Evolutionary conservation across 2,113 vertebrate genomes (phyloP).

Genomic region (Chrysemys picta): DNA sequence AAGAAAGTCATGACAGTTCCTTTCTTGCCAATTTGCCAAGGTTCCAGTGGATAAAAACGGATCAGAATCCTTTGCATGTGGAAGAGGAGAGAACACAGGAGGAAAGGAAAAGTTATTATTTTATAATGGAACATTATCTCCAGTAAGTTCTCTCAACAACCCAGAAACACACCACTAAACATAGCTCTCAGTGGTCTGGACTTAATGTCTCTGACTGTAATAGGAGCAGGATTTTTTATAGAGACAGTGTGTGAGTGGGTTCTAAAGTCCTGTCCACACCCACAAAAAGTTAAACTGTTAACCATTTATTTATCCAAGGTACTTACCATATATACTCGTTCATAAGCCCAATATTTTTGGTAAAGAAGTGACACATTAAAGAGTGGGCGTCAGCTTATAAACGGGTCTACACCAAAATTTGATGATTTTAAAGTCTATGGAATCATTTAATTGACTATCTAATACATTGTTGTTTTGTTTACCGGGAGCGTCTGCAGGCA

Average conservation of each 20-base stretch:
- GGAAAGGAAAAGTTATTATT: background rate
- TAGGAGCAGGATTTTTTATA: background rate
- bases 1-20: slow-evolving; percentile 91
- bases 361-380: too few species aligned
- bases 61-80: slow-evolving; percentile 83
- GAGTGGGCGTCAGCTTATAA: too few species aligned
- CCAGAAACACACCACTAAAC: background rate
- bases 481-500: too few species aligned
- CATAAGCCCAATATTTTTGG: too few species aligned
- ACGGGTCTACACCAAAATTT: too few species aligned
- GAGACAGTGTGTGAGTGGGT: background rate
- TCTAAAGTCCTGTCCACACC: background rate
- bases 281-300: background rate
- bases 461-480: too few species aligned
- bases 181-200: background rate
- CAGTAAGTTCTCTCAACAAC: background rate
- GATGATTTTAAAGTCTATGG: too few species aligned
- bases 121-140: background rate
- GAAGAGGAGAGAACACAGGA: background rate
- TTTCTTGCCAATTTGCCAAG: slow-evolving; percentile 92
- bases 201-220: background rate
- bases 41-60: slow-evolving; percentile 85
- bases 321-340: too few species aligned
- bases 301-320: background rate
- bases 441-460: too few species aligned